phyloP scores from a whole-genome alignment of 2,113 vertebrate genomes.

The Eidolon helvum region DNA sequence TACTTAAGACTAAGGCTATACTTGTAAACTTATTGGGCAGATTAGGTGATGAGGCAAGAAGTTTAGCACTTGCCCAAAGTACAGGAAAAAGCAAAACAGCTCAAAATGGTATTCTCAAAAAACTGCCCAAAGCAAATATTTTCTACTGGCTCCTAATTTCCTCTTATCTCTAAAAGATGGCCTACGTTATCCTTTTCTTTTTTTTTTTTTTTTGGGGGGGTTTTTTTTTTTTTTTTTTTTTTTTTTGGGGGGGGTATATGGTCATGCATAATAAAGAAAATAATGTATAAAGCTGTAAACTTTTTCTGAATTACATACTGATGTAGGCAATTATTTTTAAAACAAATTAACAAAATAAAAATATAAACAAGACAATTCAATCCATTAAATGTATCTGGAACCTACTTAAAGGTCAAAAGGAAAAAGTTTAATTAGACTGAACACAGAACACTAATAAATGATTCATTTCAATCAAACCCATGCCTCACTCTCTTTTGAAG shows the following conservation, averaged over 20 bases:
- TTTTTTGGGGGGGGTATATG: neutral
- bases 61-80: neutral
- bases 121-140: neutral
- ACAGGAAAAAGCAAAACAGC: neutral
- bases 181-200: neutral
- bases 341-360: neutral
- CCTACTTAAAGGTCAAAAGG: neutral
- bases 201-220: neutral
- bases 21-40: neutral
- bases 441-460: neutral
- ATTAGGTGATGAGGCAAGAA: neutral
- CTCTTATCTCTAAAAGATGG: neutral
- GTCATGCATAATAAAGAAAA: neutral
- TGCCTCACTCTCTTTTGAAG: neutral
- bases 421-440: neutral
- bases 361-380: neutral
- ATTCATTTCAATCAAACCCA: conserved; percentile 7
- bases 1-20: neutral
- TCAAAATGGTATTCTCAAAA: neutral
- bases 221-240: no score
- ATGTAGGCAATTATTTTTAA: neutral
- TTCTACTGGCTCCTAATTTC: neutral
- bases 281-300: neutral
- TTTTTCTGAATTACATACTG: conserved; percentile 15
- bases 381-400: neutral